Percentiles rank a stretch among this genome's conserved stretches.
phyloP scores from a whole-genome alignment of 2,888 invertebrate genomes.

The Tineola bisselliella region DNA sequence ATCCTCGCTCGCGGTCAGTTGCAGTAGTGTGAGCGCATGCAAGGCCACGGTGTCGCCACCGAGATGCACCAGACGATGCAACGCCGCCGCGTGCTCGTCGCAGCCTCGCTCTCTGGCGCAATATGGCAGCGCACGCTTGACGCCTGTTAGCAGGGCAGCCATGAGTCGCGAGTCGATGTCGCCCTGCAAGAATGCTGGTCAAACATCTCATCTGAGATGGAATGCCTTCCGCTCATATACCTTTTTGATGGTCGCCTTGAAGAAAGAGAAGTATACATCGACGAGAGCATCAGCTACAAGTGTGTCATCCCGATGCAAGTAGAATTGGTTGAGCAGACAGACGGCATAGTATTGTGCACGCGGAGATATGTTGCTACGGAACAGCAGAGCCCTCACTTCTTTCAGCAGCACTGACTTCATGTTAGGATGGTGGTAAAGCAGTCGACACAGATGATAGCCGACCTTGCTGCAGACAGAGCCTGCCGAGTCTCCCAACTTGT shows the following conservation, averaged over 20 bases:
- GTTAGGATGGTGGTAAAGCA: conserved; percentile 86
- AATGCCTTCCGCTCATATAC: no score
- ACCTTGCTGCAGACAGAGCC: conserved; percentile 89
- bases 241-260: conserved; percentile 50
- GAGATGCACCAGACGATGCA: conserved; percentile 80
- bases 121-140: conserved; percentile 80
- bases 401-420: conserved; percentile 89
- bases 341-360: conserved; percentile 93
- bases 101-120: background rate
- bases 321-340: conserved; percentile 90
- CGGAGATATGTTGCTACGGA: conserved; percentile 82
- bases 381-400: conserved; percentile 91
- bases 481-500: conserved; percentile 95
- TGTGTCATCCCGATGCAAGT: conserved; percentile 75
- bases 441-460: conserved; percentile 83
- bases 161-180: conserved; percentile 82
- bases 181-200: conserved; percentile 49
- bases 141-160: conserved; percentile 80
- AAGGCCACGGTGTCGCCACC: conserved; percentile 61
- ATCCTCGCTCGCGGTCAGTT: conserved; percentile 34
- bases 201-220: no score
- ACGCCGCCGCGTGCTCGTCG: conserved; percentile 71
- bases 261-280: conserved; percentile 93
- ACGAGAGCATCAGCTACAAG: conserved; percentile 86
- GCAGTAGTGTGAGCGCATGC: conserved; percentile 62